These are phyloP conservation scores for Ciconia maguari DNA, from an alignment of 2,113 vertebrate species.

Conservation along the genomic window DNA sequence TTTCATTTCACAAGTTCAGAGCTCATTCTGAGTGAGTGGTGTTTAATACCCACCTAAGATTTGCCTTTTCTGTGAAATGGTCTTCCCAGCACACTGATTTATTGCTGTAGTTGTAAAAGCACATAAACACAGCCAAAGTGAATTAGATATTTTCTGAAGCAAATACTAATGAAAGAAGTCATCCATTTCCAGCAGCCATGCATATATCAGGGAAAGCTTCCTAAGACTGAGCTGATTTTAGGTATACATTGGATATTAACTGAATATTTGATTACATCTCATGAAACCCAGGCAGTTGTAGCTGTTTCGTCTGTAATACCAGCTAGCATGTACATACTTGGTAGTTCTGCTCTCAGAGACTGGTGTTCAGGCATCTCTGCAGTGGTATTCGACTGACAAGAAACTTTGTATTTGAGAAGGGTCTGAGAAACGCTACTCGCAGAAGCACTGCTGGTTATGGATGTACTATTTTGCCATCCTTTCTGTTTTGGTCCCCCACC, in stretches of 20 bases:
- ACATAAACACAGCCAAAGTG: conserved; percentile 28
- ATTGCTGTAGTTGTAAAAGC: conserved; percentile 10
- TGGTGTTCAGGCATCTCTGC: not conserved
- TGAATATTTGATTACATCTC: conserved; percentile 18
- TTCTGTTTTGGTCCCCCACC: conserved; percentile 9
- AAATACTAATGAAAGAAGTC: conserved; percentile 45
- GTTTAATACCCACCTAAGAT: not conserved
- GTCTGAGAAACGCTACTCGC: conserved; percentile 22
- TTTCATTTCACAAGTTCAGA: not conserved
- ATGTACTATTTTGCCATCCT: not conserved
- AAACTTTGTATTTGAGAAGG: conserved; percentile 2
- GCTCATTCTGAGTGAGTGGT: not conserved
- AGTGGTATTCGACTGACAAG: not conserved
- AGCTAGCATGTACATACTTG: not conserved
- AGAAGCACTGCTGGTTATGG: conserved; percentile 4
- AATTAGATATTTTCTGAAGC: conserved; percentile 47
- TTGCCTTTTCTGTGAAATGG: not conserved
- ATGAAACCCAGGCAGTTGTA: not conserved
- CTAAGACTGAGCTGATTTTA: not conserved
- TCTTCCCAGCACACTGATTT: conserved; percentile 2
- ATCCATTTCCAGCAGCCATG: conserved; percentile 6
- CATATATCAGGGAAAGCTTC: not conserved
- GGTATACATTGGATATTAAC: conserved; percentile 6
- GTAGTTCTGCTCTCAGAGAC: not conserved
- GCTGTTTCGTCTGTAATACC: not conserved